Evolutionary conservation across 2,113 vertebrate species (phyloP).

Genomic region (Motacilla tschutschensis): DNA sequence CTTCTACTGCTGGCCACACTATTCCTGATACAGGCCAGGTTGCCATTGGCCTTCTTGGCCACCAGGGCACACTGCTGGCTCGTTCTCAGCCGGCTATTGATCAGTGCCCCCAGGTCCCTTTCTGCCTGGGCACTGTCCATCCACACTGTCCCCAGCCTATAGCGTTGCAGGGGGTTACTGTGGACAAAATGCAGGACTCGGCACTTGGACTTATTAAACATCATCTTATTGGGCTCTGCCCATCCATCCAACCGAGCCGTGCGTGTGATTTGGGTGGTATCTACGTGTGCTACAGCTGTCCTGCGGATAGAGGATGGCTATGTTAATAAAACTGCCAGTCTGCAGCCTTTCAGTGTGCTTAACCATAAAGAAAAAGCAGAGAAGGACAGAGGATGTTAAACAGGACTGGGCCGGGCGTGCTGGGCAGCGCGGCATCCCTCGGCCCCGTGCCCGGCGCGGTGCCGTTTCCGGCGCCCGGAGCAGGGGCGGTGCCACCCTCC

Average conservation of each 20-base stretch:
- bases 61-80: background rate
- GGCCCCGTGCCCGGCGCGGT: too few relatives aligned
- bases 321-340: background rate
- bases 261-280: background rate
- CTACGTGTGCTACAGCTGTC: background rate
- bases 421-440: too few relatives aligned
- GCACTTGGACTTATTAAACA: background rate
- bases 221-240: background rate
- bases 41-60: background rate
- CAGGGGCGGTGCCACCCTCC: background rate
- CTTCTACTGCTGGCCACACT: background rate
- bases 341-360: background rate
- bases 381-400: background rate
- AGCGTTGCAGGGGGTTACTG: too few relatives aligned
- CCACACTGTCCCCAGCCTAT: background rate
- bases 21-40: background rate
- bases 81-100: background rate
- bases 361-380: background rate
- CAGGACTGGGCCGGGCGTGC: background rate
- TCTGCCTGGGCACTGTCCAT: background rate
- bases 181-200: background rate
- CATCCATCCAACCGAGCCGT: background rate
- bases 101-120: background rate
- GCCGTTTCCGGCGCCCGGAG: too few relatives aligned
- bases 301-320: background rate